These are phyloP conservation scores for Cichladusa arquata DNA, from an alignment of 2,113 vertebrate species.

Conservation along the genomic window DNA sequence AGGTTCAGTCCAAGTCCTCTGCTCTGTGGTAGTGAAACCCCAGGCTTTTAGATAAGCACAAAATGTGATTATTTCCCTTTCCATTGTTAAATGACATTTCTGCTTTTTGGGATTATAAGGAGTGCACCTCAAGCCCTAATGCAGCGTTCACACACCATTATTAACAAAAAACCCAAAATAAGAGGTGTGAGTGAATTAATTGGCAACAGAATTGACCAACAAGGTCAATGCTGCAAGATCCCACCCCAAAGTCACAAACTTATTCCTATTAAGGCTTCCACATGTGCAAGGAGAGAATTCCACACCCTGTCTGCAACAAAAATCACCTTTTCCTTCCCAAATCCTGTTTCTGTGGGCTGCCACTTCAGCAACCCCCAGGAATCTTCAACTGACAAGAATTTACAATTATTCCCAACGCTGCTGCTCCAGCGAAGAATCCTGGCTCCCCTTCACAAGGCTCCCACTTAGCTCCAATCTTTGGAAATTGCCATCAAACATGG, in stretches of 20 bases:
- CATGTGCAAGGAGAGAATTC: background rate
- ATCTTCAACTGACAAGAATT: background rate
- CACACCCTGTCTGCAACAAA: background rate
- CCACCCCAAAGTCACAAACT: background rate
- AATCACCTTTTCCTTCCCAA: background rate
- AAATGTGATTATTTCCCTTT: background rate
- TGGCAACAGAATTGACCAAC: background rate
- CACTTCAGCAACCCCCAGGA: background rate
- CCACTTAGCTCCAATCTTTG: background rate
- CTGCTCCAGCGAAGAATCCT: background rate
- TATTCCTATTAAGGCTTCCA: background rate
- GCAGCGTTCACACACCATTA: background rate
- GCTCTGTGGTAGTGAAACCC: background rate
- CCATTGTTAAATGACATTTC: background rate
- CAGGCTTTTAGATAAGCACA: background rate
- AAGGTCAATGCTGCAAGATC: background rate
- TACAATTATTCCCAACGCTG: background rate
- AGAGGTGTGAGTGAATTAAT: accelerated
- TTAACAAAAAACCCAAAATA: background rate
- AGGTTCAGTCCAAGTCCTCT: background rate
- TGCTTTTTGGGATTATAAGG: accelerated
- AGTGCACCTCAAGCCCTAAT: background rate
- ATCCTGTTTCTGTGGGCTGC: accelerated
- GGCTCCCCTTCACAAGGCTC: background rate
- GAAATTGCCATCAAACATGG: background rate